Base-by-base conservation (phyloP, 2,113 vertebrate genomes). In the Corydoras maculifer region DNA sequence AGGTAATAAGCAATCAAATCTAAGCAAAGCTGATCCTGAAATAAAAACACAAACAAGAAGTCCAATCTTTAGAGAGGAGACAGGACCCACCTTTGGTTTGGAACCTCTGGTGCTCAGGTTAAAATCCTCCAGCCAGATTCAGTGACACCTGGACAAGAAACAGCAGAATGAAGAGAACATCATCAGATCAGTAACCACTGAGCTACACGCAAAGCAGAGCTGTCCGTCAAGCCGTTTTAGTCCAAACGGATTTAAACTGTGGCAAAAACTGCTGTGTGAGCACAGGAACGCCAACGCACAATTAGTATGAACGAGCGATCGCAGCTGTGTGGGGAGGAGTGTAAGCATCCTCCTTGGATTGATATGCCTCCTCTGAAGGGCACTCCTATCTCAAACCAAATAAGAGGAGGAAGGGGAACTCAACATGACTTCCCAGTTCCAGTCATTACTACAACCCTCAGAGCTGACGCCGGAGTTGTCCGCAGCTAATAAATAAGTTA, bases 61-160 rank as follows among this genome's bases (percentile, higher is more conserved):
- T 43, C 4, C 7, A 43, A 43, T 43, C 35, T 43, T 43, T 43
- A 43, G 35, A 43, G 35, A 43, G 7, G 35, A 43, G 35, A 43
- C 35, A 43, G 35, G 35, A 3, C 71, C 62, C 74, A 77, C 76
- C 76, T 77, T 77, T 70, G 67, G 62, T 50, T 59, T 49, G 60
- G 50, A 50, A 60, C 50, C 55, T 57, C 48, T 49, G 30, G 30
- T 49, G 53, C 14, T 35, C n/a, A 43, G 66, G 18, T 66, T 14
- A 66, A 61, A 69, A 30, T 73, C 30, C n/a, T 2, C 57, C 55
- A 31, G 53, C 14, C 18, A 66, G 35, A 18, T 49, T 14, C 5
- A 59, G 25, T 29, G 51, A 61, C 18, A 51, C 62, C 76, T 77
- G 62, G n/a, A n/a, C 14, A 59, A 18, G 11, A 55, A 63, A 65